Percentiles rank a stretch among this genome's conserved stretches.
These are phyloP conservation scores for Aldrovandia affinis DNA, from an alignment of 2,797 vertebrate genomes.

Conservation along the genomic window DNA sequence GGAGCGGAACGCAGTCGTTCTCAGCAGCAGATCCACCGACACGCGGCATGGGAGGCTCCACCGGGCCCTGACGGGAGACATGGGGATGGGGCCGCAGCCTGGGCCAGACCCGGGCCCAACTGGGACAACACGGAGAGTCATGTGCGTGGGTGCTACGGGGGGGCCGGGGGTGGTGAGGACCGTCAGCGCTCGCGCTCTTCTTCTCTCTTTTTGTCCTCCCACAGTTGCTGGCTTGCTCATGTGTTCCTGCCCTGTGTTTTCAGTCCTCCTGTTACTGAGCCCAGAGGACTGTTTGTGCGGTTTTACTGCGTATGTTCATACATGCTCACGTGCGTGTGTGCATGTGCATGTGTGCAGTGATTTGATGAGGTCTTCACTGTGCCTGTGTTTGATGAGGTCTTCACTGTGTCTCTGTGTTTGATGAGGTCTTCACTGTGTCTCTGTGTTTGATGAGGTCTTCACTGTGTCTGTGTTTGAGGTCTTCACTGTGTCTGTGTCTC, in stretches of 20 bases:
- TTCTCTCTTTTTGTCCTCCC: constrained; percentile 12
- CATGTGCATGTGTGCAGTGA: not conserved
- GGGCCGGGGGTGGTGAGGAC: not conserved
- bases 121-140: constrained; percentile 15
- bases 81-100: constrained; percentile 36
- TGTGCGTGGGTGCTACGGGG: constrained; percentile 46
- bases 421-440: no score
- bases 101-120: constrained; percentile 28
- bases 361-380: no score
- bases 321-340: not conserved
- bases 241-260: not conserved
- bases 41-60: constrained; percentile 6
- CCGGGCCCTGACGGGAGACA: constrained; percentile 14
- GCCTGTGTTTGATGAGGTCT: no score
- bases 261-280: not conserved
- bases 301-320: not conserved
- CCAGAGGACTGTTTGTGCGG: not conserved
- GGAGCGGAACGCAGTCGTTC: constrained; percentile 1
- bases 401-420: no score
- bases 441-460: no score
- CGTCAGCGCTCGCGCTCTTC: not conserved
- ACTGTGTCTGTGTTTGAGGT: no score
- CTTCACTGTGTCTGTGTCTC: no score
- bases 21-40: not conserved
- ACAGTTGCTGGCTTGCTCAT: constrained; percentile 8